Percentiles rank a stretch among this genome's conserved stretches.
These are phyloP conservation scores for Cecropterus lyciades DNA, from an alignment of 1,140 invertebrate species.

Conservation along the genomic window DNA sequence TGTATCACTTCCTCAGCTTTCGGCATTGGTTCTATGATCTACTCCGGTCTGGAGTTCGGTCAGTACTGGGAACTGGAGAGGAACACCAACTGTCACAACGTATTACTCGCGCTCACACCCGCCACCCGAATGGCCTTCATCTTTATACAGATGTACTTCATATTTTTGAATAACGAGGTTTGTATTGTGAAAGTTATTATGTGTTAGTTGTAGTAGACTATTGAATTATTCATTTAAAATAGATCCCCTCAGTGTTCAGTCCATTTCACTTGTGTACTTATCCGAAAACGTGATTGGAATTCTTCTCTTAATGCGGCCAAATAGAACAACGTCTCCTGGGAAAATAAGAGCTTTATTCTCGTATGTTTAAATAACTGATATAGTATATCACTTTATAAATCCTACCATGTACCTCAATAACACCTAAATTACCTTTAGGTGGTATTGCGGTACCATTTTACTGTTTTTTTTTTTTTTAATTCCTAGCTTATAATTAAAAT, in stretches of 20 bases:
- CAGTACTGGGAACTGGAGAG: conserved; percentile 96
- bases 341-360: no score
- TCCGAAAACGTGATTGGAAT: background rate
- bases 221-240: background rate
- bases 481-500: no score
- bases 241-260: background rate
- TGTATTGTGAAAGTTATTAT: conserved; percentile 49
- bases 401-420: no score
- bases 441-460: no score
- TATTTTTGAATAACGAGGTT: conserved; percentile 96
- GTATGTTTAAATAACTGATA: no score
- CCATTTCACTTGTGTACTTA: background rate
- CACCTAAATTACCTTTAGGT: no score
- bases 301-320: no score
- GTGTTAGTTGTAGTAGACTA: background rate
- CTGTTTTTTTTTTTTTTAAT: no score
- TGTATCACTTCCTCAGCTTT: conserved; percentile 88
- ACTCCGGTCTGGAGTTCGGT: conserved; percentile 96
- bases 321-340: no score
- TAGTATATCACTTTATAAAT: no score
- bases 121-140: conserved; percentile 96
- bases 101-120: conserved; percentile 93
- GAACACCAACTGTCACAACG: conserved; percentile 94
- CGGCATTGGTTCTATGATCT: conserved; percentile 97
- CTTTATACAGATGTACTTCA: conserved; percentile 98